Percentiles rank a stretch among this genome's conserved stretches.
These are phyloP conservation scores for Parelbella ahira DNA, from an alignment of 2,888 invertebrate species.

Conservation along the genomic window DNA sequence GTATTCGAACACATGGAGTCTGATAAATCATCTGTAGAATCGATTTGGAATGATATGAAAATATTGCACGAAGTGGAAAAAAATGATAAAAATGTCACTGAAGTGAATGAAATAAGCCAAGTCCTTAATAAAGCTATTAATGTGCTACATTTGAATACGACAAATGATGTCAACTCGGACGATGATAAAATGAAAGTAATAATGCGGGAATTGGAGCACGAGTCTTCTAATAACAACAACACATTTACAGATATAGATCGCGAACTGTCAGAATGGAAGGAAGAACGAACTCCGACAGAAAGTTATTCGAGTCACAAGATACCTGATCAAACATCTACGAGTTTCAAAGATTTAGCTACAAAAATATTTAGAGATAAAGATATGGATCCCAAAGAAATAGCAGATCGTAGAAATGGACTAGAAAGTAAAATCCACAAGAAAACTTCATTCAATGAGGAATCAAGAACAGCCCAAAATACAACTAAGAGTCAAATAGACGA, in stretches of 20 bases:
- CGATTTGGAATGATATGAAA: slow-evolving; percentile 46
- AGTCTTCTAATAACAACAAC: slow-evolving; percentile 27
- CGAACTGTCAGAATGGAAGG: slow-evolving; percentile 3
- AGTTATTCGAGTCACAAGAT: neutral
- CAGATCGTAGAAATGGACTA: too few relatives aligned
- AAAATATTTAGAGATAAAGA: neutral
- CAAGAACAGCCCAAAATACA: too few relatives aligned
- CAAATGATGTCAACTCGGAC: slow-evolving; percentile 28
- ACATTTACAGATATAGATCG: neutral
- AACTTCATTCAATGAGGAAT: too few relatives aligned
- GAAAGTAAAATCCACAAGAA: too few relatives aligned
- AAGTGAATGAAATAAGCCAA: slow-evolving; percentile 43
- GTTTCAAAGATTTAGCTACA: slow-evolving; percentile 29
- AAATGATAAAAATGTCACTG: slow-evolving; percentile 40
- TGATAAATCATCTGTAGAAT: slow-evolving; percentile 38
- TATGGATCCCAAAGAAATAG: neutral
- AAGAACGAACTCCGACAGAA: neutral
- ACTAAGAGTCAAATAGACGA: too few relatives aligned
- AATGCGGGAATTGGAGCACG: slow-evolving; percentile 37
- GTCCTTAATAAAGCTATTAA: slow-evolving; percentile 45
- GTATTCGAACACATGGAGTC: slow-evolving; percentile 35
- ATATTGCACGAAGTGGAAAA: slow-evolving; percentile 44
- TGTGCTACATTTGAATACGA: slow-evolving; percentile 34
- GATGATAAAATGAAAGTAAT: slow-evolving; percentile 43
- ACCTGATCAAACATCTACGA: slow-evolving; percentile 16